Evolutionary conservation across 2,888 invertebrate species (phyloP).

Genomic region (Acleris emargana): DNA sequence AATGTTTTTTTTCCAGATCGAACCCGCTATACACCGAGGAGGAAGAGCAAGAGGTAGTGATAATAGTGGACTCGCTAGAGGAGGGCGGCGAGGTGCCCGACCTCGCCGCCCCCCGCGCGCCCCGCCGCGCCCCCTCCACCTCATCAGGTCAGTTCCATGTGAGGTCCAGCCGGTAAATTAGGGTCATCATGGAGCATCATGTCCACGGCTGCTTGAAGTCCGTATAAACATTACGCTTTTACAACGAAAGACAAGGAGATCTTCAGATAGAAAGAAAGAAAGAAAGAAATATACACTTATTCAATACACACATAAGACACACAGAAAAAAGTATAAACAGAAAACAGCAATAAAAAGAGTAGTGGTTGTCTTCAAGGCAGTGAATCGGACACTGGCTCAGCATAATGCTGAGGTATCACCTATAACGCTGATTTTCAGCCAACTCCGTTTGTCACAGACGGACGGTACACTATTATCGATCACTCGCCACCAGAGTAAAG

Average conservation of each 20-base stretch:
- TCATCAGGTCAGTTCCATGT: constrained; percentile 62
- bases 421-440: too few species aligned
- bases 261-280: too few species aligned
- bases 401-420: too few species aligned
- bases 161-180: background rate
- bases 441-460: too few species aligned
- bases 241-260: background rate
- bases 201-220: background rate
- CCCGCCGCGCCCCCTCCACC: constrained; percentile 73
- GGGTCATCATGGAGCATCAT: too few species aligned
- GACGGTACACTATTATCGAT: background rate
- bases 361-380: too few species aligned
- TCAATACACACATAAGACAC: too few species aligned
- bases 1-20: constrained; percentile 54
- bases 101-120: constrained; percentile 55
- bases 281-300: too few species aligned
- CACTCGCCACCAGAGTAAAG: too few species aligned
- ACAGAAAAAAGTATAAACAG: too few species aligned
- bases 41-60: constrained; percentile 79
- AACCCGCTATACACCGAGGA: constrained; percentile 77
- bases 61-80: constrained; percentile 74
- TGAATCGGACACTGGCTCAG: too few species aligned
- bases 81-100: constrained; percentile 54
- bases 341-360: too few species aligned
- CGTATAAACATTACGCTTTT: background rate